Evolutionary conservation across 2,113 vertebrate species (phyloP).

Genomic region (Athene noctua): DNA sequence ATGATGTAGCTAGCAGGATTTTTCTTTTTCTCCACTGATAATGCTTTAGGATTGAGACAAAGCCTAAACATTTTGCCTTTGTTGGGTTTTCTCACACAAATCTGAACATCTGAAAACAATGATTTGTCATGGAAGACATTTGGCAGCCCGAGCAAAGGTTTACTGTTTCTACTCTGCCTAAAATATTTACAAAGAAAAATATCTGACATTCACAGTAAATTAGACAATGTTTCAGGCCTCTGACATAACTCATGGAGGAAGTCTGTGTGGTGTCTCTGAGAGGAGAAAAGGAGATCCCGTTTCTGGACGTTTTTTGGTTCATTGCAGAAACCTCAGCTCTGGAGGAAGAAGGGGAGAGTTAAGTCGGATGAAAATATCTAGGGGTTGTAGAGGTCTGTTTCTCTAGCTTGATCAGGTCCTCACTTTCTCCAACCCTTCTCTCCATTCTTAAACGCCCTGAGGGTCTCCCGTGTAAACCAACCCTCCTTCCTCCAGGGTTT

Average conservation of each 20-base stretch:
- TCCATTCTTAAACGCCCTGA: background rate
- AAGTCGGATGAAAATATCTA: background rate
- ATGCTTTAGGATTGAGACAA: slow-evolving; percentile 27
- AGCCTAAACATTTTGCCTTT: slow-evolving; percentile 44
- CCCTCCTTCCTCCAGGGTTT: background rate
- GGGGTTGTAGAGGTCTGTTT: background rate
- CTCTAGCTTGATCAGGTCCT: background rate
- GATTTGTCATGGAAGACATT: slow-evolving; percentile 54
- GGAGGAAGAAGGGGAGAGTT: background rate
- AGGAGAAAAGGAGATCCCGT: background rate
- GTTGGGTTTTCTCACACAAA: slow-evolving; percentile 46
- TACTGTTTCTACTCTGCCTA: slow-evolving; percentile 46
- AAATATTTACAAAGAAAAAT: slow-evolving; percentile 49
- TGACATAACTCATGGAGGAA: background rate
- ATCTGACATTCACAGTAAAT: slow-evolving; percentile 30
- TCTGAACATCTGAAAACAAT: slow-evolving; percentile 60
- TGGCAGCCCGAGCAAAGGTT: slow-evolving; percentile 37
- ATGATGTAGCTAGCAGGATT: background rate
- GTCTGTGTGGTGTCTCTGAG: background rate
- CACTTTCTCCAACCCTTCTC: background rate
- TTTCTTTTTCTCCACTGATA: background rate
- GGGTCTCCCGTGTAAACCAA: background rate
- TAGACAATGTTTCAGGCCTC: slow-evolving; percentile 5
- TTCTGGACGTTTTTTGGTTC: background rate
- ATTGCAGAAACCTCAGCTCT: background rate